Conservation (phyloP, 2,888 invertebrate genomes). For the Tinea semifulvella region DNA sequence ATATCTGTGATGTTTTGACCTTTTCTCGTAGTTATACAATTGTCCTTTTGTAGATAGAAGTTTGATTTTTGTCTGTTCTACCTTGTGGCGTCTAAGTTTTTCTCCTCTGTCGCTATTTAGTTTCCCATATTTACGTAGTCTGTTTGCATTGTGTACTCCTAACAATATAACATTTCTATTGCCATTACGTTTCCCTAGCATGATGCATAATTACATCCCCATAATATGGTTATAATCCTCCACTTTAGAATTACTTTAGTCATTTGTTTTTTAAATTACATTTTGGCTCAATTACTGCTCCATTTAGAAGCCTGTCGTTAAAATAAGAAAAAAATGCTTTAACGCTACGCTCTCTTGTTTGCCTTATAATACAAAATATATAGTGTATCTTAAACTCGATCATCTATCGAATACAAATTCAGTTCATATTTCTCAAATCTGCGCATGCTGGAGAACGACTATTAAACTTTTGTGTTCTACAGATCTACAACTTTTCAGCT, state of each 20-base stretch:
- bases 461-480: neutral
- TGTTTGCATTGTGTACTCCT: conserved; percentile 5
- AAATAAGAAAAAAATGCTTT: conserved; percentile 38
- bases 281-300: conserved; percentile 55
- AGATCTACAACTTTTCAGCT: conserved; percentile 34
- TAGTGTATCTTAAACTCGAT: neutral
- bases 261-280: conserved; percentile 42
- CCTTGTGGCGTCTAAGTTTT: conserved; percentile 34
- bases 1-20: conserved; percentile 33
- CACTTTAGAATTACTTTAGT: conserved; percentile 11
- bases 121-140: neutral
- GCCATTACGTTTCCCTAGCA: neutral
- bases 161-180: neutral
- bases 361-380: conserved; percentile 24
- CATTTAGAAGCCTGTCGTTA: conserved; percentile 44
- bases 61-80: conserved; percentile 32
- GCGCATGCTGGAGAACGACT: conserved; percentile 42
- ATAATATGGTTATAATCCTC: neutral
- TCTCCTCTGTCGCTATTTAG: conserved; percentile 22
- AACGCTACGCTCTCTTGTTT: conserved; percentile 39
- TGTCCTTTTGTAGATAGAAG: conserved; percentile 36
- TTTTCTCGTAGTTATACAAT: conserved; percentile 39
- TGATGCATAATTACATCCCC: neutral
- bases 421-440: conserved; percentile 30
- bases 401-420: neutral